Evolutionary conservation across 2,888 invertebrate species (phyloP), one percentile per base, ranked within the genome.

Genomic region (Metalampra italica): DNA sequence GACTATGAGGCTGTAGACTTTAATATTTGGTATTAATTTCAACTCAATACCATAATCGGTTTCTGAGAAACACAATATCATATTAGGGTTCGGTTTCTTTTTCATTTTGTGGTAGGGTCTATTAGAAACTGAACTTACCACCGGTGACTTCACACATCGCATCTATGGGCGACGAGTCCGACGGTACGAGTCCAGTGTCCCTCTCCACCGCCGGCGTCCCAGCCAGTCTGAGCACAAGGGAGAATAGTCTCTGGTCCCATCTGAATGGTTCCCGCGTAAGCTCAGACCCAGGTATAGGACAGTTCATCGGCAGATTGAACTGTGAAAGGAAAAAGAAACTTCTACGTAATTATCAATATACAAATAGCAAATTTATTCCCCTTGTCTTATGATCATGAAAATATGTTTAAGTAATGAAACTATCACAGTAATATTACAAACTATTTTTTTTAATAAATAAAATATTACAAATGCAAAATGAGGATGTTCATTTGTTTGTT

Each of bases 91-190:
- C n/a, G n/a, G n/a, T n/a, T n/a, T n/a, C n/a, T n/a, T n/a, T n/a
- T n/a, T n/a, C n/a, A n/a, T n/a, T n/a, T n/a, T n/a, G n/a, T n/a
- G n/a, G n/a, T n/a, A n/a, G n/a, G n/a, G n/a, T n/a, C n/a, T 22
- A 22, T 22, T 22, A 22, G 22, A 22, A 22, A 11, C 14, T 7
- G 7, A 11, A 43, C 78, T 81, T 81, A 94, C 96, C 99, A 70
- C 99, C 99, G 11, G 99, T 99, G 14, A 98, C 98, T 90, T 98
- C 98, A 86, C 99, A 99, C 97, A 99, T 98, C 7, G 96, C 95
- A 81, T 99, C 98, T 59, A 99, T 96, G 0, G 98, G 97, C 36
- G 98, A 97, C 46, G 95, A 93, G 74, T 99, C 98, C 49, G 97
- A 97, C 9, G 98, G 96, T 34, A 98, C 98, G 49, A 96, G 91